Conservation (phyloP, 2,113 vertebrate species). For the Dicaeum eximium region DNA sequence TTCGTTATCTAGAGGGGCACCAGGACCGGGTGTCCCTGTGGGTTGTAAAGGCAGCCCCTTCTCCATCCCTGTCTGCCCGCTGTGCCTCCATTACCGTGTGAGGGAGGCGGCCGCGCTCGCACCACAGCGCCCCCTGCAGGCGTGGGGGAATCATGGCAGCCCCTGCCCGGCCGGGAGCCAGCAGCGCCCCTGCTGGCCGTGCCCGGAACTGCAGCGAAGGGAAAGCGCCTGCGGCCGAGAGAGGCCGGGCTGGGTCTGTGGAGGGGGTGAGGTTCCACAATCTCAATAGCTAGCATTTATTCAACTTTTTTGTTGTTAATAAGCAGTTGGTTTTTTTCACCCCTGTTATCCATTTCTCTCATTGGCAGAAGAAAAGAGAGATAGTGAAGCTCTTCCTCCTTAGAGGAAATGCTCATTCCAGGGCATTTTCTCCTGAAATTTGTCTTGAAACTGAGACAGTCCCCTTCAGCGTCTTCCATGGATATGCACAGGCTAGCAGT, state of each 20-base stretch:
- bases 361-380: neutral
- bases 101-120: neutral
- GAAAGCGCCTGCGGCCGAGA: fast-evolving
- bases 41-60: no score
- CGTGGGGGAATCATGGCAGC: neutral
- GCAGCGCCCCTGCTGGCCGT: neutral
- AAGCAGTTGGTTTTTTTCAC: neutral
- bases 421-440: neutral
- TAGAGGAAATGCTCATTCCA: neutral
- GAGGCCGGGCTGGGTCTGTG: no score
- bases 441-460: fast-evolving
- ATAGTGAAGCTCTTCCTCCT: neutral
- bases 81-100: neutral
- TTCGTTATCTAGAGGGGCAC: no score
- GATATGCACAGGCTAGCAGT: neutral
- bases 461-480: neutral
- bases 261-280: neutral
- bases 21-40: neutral
- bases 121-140: neutral
- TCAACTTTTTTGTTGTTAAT: neutral
- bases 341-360: neutral
- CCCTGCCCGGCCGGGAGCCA: neutral
- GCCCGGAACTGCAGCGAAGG: fast-evolving
- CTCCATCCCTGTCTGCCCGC: neutral
- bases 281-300: neutral